phyloP scores from a whole-genome alignment of 2,888 invertebrate species.

The Zeuzera pyrina region DNA sequence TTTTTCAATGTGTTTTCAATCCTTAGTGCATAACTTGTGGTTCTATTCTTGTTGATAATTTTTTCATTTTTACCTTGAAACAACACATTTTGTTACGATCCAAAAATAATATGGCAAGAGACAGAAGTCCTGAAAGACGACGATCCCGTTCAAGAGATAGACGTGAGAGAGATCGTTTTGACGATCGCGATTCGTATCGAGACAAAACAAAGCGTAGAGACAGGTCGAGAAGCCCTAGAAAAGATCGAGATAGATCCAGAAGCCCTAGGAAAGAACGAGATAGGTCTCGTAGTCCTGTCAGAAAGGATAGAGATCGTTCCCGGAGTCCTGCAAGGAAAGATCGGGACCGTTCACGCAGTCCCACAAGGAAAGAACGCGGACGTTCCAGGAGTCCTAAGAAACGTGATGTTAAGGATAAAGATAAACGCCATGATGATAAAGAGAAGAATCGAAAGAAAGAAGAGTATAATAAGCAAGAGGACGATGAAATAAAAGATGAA shows the following conservation, averaged over 20 bases:
- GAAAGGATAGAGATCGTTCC: slow-evolving; percentile 41
- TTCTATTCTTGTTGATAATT: no score
- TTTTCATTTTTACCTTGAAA: no score
- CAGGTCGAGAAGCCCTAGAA: slow-evolving; percentile 44
- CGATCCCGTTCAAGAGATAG: slow-evolving; percentile 59
- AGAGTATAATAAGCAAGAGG: slow-evolving; percentile 45
- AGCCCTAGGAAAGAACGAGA: slow-evolving; percentile 30
- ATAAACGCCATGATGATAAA: slow-evolving; percentile 48
- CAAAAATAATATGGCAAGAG: slow-evolving; percentile 41
- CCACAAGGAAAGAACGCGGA: slow-evolving; percentile 37
- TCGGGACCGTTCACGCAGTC: slow-evolving; percentile 35
- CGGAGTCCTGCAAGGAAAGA: slow-evolving; percentile 48
- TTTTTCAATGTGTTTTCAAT: no score
- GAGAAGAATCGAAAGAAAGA: slow-evolving; percentile 49
- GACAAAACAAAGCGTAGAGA: slow-evolving; percentile 57
- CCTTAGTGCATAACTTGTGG: no score
- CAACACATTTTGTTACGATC: no score
- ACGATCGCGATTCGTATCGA: slow-evolving; percentile 53
- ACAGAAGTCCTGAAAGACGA: slow-evolving; percentile 53
- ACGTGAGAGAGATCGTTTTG: slow-evolving; percentile 56
- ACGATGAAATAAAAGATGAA: slow-evolving; percentile 49
- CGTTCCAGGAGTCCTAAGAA: slow-evolving; percentile 54
- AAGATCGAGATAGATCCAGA: slow-evolving; percentile 6
- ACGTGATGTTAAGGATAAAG: slow-evolving; percentile 51
- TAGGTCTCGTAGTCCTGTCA: slow-evolving; percentile 27